These are phyloP conservation scores for Scomber colias DNA, from an alignment of 2,113 vertebrate species.

Conservation along the genomic window DNA sequence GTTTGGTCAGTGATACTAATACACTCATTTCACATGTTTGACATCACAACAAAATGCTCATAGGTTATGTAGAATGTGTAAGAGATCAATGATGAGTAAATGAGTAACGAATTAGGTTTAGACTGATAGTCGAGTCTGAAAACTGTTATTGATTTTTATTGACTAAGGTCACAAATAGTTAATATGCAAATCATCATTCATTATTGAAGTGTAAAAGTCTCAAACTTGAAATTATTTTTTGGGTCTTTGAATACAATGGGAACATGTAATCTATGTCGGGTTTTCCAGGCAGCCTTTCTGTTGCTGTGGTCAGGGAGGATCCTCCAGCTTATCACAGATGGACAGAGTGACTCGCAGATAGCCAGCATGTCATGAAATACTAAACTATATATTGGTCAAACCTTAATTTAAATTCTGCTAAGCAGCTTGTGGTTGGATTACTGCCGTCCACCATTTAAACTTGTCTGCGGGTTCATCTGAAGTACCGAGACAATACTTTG, in stretches of 20 bases:
- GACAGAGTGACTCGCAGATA: conserved; percentile 49
- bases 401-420: background rate
- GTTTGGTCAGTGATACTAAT: conserved; percentile 90
- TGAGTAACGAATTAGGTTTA: background rate
- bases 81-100: too few relatives aligned
- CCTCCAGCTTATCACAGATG: conserved; percentile 57
- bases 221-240: too few relatives aligned
- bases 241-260: background rate
- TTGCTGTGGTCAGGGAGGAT: conserved; percentile 53
- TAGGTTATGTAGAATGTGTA: background rate
- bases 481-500: background rate
- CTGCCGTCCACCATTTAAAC: background rate
- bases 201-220: too few relatives aligned
- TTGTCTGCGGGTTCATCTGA: background rate
- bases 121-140: background rate
- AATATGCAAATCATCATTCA: too few relatives aligned
- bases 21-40: background rate
- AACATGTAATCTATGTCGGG: conserved; percentile 7
- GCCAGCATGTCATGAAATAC: background rate
- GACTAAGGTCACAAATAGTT: background rate
- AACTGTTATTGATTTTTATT: background rate
- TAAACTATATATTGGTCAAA: too few relatives aligned
- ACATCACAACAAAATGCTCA: background rate
- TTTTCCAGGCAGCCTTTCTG: conserved; percentile 28
- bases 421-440: background rate